phyloP scores from a whole-genome alignment of 2,113 vertebrate genomes.

The Neolamprologus toae region DNA sequence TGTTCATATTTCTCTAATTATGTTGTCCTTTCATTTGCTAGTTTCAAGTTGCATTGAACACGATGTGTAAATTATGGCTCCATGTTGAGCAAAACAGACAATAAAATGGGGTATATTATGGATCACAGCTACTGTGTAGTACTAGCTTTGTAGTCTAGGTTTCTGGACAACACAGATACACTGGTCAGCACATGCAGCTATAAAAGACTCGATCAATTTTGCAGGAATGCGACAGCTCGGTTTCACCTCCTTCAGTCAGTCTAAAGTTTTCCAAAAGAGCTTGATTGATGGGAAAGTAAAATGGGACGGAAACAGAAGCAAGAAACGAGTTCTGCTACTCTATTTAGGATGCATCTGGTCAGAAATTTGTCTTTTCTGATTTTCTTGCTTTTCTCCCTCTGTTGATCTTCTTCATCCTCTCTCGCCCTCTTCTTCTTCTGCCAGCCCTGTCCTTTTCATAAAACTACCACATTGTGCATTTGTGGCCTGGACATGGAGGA shows the following conservation, averaged over 20 bases:
- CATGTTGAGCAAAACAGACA: not conserved
- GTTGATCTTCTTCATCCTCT: not conserved
- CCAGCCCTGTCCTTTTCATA: not conserved
- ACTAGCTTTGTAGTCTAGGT: not conserved
- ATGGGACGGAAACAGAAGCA: not conserved
- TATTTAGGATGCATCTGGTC: conserved; percentile 1
- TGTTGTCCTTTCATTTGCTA: not conserved
- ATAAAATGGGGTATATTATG: not conserved
- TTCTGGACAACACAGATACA: not conserved
- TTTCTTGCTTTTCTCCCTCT: not conserved
- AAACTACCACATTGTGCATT: not conserved
- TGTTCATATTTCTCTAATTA: not conserved
- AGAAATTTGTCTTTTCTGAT: not conserved
- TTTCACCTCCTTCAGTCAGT: not conserved
- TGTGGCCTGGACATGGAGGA: not conserved
- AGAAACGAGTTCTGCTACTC: not conserved
- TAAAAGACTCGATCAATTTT: conserved; percentile 14
- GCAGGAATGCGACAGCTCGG: conserved; percentile 19
- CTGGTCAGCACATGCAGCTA: not conserved
- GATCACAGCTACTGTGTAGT: not conserved
- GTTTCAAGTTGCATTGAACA: not conserved
- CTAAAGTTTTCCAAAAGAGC: not conserved
- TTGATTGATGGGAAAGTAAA: conserved; percentile 8
- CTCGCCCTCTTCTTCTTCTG: not conserved
- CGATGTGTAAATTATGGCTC: not conserved